Conservation (phyloP, 2,888 invertebrate species). For the Alloscopus bannaensis region DNA sequence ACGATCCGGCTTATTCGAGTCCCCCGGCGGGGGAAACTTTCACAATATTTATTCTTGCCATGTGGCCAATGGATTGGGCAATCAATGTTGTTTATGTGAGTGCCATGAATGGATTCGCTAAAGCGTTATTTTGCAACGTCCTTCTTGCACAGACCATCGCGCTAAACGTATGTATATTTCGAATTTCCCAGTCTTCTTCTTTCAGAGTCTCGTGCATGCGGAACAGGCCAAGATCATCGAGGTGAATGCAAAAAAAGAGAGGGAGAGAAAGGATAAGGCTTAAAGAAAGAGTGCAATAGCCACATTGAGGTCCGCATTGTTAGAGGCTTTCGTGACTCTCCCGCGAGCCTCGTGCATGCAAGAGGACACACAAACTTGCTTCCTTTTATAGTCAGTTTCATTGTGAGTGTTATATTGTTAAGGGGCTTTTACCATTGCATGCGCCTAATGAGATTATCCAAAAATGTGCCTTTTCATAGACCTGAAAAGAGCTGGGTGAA, state of each 20-base stretch:
- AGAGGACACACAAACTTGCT: too few relatives aligned
- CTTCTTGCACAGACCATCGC: slow-evolving; percentile 44
- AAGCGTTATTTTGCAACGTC: slow-evolving; percentile 40
- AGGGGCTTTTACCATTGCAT: slow-evolving; percentile 52
- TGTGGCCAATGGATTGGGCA: slow-evolving; percentile 59
- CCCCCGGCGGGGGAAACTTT: slow-evolving; percentile 42
- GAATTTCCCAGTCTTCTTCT: slow-evolving; percentile 4
- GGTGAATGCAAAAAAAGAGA: slow-evolving; percentile 53
- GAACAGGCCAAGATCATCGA: slow-evolving; percentile 36
- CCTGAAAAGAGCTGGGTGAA: slow-evolving; percentile 43
- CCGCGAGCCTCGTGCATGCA: too few relatives aligned
- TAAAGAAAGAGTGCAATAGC: too few relatives aligned
- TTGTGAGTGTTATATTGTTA: slow-evolving; percentile 44
- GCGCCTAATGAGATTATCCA: slow-evolving; percentile 57
- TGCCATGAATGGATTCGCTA: slow-evolving; percentile 44
- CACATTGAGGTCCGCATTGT: too few relatives aligned
- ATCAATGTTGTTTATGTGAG: slow-evolving; percentile 58
- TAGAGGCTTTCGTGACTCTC: too few relatives aligned
- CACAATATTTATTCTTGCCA: slow-evolving; percentile 61
- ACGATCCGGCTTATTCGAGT: too few relatives aligned
- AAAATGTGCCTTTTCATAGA: slow-evolving; percentile 42
- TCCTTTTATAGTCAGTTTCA: slow-evolving; percentile 51
- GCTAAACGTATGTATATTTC: too few relatives aligned
- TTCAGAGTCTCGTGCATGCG: neutral
- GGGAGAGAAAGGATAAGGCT: slow-evolving; percentile 3